These are phyloP conservation scores for Augochlorella aurata DNA, from an alignment of 2,888 invertebrate genomes.

Conservation along the genomic window DNA sequence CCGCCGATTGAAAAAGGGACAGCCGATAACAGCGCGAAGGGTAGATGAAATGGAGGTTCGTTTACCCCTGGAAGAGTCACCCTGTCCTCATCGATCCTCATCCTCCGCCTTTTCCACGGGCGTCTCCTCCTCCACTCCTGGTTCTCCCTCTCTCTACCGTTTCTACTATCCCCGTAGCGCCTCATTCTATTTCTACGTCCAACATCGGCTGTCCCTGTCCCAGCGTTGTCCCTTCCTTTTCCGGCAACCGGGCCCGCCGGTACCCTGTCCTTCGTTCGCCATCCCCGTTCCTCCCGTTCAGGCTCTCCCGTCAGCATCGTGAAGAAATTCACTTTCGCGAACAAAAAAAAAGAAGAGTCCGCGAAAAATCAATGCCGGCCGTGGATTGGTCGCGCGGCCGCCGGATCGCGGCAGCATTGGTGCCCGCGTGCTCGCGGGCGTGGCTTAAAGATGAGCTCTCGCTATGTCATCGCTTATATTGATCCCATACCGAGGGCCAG, in stretches of 20 bases:
- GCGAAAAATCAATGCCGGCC: conserved; percentile 78
- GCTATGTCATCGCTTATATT: conserved; percentile 82
- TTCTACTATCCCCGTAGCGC: conserved; percentile 45
- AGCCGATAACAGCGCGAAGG: conserved; percentile 72
- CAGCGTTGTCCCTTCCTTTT: conserved; percentile 21
- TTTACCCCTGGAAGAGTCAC: conserved; percentile 73
- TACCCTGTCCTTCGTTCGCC: conserved; percentile 4
- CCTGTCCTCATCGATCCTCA: conserved; percentile 70
- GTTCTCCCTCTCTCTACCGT: conserved; percentile 44
- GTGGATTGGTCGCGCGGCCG: conserved; percentile 72
- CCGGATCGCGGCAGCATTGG: conserved; percentile 72
- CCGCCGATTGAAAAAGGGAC: conserved; percentile 75
- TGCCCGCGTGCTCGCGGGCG: conserved; percentile 69
- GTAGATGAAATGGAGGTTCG: conserved; percentile 73
- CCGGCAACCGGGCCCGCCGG: conserved; percentile 25
- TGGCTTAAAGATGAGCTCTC: conserved; percentile 81
- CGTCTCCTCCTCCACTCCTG: conserved; percentile 53
- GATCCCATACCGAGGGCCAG: conserved; percentile 72
- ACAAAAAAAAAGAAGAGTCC: conserved; percentile 67
- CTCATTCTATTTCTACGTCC: conserved; percentile 54
- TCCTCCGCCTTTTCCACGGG: conserved; percentile 61
- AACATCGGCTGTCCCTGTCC: conserved; percentile 13
- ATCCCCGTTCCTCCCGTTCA: conserved; percentile 32
- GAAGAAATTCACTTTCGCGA: conserved; percentile 79
- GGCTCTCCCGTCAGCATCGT: conserved; percentile 60